Evolutionary conservation across 2,113 vertebrate genomes (phyloP).

Genomic region (Callithrix jacchus): DNA sequence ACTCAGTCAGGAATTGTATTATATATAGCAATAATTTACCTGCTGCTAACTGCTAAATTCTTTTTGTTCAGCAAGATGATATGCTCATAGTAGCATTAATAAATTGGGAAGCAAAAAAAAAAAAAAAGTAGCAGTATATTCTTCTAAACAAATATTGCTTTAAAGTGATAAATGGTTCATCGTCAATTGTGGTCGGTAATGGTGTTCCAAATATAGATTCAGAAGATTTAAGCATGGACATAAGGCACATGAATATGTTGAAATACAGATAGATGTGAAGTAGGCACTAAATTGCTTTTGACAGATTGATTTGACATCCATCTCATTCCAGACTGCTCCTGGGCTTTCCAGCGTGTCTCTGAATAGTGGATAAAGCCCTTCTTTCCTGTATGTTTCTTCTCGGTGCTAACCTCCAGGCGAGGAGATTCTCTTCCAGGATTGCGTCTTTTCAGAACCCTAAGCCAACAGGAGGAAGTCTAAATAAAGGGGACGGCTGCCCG

Average conservation of each 20-base stretch:
- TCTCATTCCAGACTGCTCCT: not conserved
- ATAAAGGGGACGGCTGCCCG: not conserved
- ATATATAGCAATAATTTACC: not conserved
- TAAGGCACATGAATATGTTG: not conserved
- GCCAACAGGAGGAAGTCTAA: not conserved
- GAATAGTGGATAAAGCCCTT: not conserved
- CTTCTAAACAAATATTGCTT: not conserved
- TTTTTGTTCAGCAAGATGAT: not conserved
- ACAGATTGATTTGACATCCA: not conserved
- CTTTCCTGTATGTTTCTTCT: not conserved
- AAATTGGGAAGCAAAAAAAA: not conserved
- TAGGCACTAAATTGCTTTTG: not conserved
- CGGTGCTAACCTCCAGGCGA: not conserved
- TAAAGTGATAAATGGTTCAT: not conserved
- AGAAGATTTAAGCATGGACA: not conserved
- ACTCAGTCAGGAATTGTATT: not conserved
- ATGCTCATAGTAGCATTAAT: not conserved
- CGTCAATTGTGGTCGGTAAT: not conserved
- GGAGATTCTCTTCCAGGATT: not conserved
- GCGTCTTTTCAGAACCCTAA: not conserved
- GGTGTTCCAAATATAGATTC: not conserved
- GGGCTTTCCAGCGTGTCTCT: not conserved
- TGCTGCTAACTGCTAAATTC: not conserved
- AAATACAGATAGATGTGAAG: not conserved
- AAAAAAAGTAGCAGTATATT: not conserved